Base-by-base conservation (phyloP, 2,113 vertebrate genomes). In the Progne subis region DNA sequence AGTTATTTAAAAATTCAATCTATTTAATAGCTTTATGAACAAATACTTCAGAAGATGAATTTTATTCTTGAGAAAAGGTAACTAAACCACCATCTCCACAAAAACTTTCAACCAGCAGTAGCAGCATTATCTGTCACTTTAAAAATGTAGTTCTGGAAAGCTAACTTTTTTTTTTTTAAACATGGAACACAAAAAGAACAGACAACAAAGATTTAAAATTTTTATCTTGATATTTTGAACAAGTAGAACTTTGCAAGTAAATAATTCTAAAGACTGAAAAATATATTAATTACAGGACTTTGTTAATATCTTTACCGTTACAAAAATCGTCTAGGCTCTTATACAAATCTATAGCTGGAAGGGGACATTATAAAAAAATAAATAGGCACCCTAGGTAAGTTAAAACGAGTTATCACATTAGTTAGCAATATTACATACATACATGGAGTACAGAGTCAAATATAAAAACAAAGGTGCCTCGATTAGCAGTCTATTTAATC, bases 331-430 rank as follows among this genome's bases (percentile, higher is more conserved):
- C 85, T 92, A 89, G 86, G 71, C 76, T 95, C 79, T 87, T 78
- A 94, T 92, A 97, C 86, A 96, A 97, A 95, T 88, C 96, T 97
- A 92, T 92, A 97, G 95, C 61, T 32, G 71, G 67, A 94, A 77
- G 70, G 78, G 86, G 89, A 96, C 91, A 95, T 90, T 96, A 94
- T 96, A 97, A 97, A 97, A 97, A 97, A 96, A 96, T 97, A 97
- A 98, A 97, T 95, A 98, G 96, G 96, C 95, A 98, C 94, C 91
- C 93, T 95, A 96, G 80, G 94, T 92, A 96, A 97, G 90, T 96
- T 96, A 96, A 95, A 96, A 93, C 46, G 21, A 92, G 61, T 92
- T 92, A 80, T 78, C 88, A 92, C 93, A 65, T 94, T 88, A 89
- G 71, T 96, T 88, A 96, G 89, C 84, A 97, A 92, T 90, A 96